Base-by-base conservation (phyloP, 2,113 vertebrate genomes). In the Ovis aries region DNA sequence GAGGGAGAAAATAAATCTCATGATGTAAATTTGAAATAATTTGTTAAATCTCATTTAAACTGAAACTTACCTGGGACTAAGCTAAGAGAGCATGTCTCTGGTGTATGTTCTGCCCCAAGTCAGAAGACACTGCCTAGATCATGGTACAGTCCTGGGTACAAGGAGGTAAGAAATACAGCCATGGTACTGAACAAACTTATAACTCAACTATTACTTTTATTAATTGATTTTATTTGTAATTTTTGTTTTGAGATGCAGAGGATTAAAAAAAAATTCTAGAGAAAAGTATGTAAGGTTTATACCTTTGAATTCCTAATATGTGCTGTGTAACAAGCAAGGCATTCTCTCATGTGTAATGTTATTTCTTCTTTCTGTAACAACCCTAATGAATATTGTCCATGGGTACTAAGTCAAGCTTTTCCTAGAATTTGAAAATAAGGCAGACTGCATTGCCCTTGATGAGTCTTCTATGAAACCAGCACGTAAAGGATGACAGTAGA, bases 291-390 rank as follows among this genome's bases (percentile, higher is more conserved):
- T 80, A 93, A 90, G 64, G 19, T 57, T 29, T 31, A 67, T 45
- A 64, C 0, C 40, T 31, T 16, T 55, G 11, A 67, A 59, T 90
- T 91, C 45, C 33, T 96, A 62, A 40, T 50, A 36, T 27, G 0
- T n/a, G 6, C 23, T 86, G 1, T 6, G 15, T 59, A 25, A 43
- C 2, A 77, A 23, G 12, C 1, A 0, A 87, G 55, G 3, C 13
- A 48, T 62, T 33, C 85, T 94, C 77, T 87, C 17, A 7, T 23
- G 23, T 29, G 21, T 62, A 64, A 19, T 31, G n/a, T 78, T 82
- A 89, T 55, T 62, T 88, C 91, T 93, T 90, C 64, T 83, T 81
- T 64, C 29, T 91, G 25, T 64, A 85, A 19, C 50, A 91, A 62
- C 15, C 3, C 40, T 89, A 71, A n/a, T 36, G 52, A 89, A 82